Conservation (phyloP, 1,140 invertebrate genomes). For the Frieseomelitta varia region DNA sequence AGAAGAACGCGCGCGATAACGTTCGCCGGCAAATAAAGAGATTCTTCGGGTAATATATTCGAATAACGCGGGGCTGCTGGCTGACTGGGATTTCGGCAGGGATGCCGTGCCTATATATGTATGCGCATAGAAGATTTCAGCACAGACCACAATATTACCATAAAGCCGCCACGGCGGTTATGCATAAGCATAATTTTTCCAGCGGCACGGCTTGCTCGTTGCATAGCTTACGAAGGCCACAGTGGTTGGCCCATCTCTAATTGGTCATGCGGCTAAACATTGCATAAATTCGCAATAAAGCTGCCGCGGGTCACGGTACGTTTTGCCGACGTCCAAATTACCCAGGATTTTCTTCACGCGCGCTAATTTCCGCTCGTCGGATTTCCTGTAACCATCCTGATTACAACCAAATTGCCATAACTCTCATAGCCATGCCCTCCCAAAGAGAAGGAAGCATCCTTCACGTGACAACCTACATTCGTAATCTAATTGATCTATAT, state of each 20-base stretch:
- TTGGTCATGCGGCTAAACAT: conserved; percentile 78
- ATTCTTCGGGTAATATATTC: conserved; percentile 75
- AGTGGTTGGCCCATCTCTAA: conserved; percentile 73
- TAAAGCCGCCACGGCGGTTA: conserved; percentile 77
- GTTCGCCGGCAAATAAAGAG: conserved; percentile 71
- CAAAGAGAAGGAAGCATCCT: no score
- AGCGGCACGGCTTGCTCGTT: conserved; percentile 64
- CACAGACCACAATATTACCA: conserved; percentile 79
- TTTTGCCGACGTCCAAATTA: conserved; percentile 69
- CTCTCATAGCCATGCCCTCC: conserved; percentile 21
- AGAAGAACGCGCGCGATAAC: conserved; percentile 32
- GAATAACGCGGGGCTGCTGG: conserved; percentile 60
- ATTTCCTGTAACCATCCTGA: conserved; percentile 47
- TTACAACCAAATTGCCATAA: conserved; percentile 25
- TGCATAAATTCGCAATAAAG: conserved; percentile 81
- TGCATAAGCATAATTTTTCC: conserved; percentile 81
- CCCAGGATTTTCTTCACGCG: conserved; percentile 66
- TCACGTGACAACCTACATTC: background rate
- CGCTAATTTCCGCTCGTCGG: conserved; percentile 58
- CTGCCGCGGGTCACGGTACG: conserved; percentile 61
- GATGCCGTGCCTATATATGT: conserved; percentile 69
- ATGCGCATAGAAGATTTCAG: conserved; percentile 79
- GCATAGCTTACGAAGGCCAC: conserved; percentile 67
- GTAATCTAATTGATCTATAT: background rate
- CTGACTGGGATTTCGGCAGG: conserved; percentile 34